Evolutionary conservation across 2,113 vertebrate genomes (phyloP), one percentile per base, ranked within the genome.

Genomic region (Trachemys scripta): DNA sequence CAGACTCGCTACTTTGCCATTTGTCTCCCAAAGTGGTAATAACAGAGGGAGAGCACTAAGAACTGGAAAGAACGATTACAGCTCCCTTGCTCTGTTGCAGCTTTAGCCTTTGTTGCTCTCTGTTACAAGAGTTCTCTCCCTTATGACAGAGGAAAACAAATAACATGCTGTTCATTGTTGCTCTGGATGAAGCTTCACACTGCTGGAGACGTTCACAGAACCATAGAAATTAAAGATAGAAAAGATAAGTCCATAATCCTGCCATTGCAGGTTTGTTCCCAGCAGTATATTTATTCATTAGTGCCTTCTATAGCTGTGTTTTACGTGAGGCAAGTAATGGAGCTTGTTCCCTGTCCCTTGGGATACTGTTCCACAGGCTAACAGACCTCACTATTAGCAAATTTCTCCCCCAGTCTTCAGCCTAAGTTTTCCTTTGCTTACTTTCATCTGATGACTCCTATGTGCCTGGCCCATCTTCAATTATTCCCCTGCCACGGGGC

Each of bases 1-100:
- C 93, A 93, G 90, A 69, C 25, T 49, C 14, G 85, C 65, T 69
- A 69, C 31, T 95, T 96, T 80, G 80, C 38, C 97, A 84, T 97
- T 96, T 97, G 83, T 95, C 90, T 88, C 85, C 95, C 72, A 93
- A 82, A 69, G 91, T 96, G 82, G 85, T 93, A 96, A 96, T 96
- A 97, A 94, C 47, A 54, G 89, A 82, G 87, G 94, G 88, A 78
- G 47, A 92, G 80, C 85, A 53, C 78, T 89, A 90, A 83, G 31
- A 93, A 90, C 85, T 80, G 93, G 87, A 88, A 85, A 91, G 56
- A 94, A 93, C 42, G 22, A 82, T 87, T 96, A 95, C 87, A 96
- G 78, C 76, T 97, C 65, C 78, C 82, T 88, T 89, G 82, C 8
- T 96, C 65, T 87, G 57, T 84, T 89, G 87, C 92, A 93, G 82